Conservation (phyloP, 2,888 invertebrate species). For the Litoditis marina region DNA sequence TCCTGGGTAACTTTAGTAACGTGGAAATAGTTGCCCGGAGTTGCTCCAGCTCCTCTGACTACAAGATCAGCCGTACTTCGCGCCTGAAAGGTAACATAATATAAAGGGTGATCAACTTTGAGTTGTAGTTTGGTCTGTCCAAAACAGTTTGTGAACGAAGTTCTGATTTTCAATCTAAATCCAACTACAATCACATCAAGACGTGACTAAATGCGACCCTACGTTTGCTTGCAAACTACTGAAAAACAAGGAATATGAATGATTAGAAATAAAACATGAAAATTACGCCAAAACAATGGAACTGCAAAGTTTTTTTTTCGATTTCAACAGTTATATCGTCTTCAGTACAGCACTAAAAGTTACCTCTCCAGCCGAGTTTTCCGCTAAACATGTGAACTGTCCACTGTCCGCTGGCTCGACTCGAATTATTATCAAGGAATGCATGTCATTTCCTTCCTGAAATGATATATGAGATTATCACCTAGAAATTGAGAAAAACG, state of each 20-base stretch:
- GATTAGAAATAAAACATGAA: neutral
- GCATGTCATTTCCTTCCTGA: constrained; percentile 61
- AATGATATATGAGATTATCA: constrained; percentile 1
- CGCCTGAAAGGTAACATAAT: constrained; percentile 18
- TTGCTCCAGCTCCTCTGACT: constrained; percentile 66
- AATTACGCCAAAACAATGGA: too few relatives aligned
- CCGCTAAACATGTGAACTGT: constrained; percentile 85
- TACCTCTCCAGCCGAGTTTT: constrained; percentile 88
- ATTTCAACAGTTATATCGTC: too few relatives aligned
- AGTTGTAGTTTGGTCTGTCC: too few relatives aligned
- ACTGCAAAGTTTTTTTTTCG: too few relatives aligned
- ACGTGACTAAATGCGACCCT: too few relatives aligned
- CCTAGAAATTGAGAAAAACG: neutral
- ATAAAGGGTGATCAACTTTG: too few relatives aligned
- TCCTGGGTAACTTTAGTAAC: constrained; percentile 61
- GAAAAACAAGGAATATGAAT: neutral
- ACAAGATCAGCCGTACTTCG: constrained; percentile 71
- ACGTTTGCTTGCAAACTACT: too few relatives aligned
- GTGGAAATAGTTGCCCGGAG: constrained; percentile 59
- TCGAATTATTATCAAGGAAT: constrained; percentile 81
- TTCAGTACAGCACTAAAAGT: constrained; percentile 6
- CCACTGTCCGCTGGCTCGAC: constrained; percentile 93
- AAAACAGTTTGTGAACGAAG: too few relatives aligned
- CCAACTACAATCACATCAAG: too few relatives aligned
- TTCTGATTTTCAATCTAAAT: too few relatives aligned